Evolutionary conservation across 2,113 vertebrate species (phyloP).

Genomic region (Lophochroa leadbeateri): DNA sequence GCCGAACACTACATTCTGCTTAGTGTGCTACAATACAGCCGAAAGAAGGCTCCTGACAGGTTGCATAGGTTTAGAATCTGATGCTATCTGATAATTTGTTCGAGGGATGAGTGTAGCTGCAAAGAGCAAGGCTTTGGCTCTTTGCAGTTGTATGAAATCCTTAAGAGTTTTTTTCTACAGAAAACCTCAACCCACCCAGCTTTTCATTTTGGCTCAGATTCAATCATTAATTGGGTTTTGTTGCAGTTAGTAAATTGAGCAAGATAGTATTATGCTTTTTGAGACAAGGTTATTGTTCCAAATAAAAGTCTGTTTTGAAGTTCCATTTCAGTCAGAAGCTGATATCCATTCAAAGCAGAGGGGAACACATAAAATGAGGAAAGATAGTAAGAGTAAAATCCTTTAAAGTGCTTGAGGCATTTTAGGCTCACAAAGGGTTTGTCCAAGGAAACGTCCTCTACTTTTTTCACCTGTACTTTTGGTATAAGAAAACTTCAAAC

Average conservation of each 20-base stretch:
- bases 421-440: background rate
- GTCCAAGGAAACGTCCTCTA: background rate
- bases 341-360: background rate
- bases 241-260: slow-evolving; percentile 44
- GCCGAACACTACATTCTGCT: too few species aligned
- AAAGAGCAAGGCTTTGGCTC: background rate
- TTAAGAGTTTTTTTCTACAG: background rate
- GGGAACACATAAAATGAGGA: background rate
- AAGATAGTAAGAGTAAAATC: background rate
- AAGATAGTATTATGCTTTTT: slow-evolving; percentile 23
- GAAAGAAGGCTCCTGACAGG: too few species aligned
- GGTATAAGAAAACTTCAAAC: background rate
- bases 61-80: background rate
- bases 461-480: background rate
- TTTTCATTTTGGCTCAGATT: slow-evolving; percentile 30
- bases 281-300: slow-evolving; percentile 24
- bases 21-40: too few species aligned
- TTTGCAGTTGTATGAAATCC: background rate
- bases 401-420: background rate
- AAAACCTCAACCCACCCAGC: background rate
- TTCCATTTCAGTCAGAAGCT: slow-evolving; percentile 12
- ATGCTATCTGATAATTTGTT: background rate
- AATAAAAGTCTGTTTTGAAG: slow-evolving; percentile 32
- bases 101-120: background rate
- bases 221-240: slow-evolving; percentile 44